These are phyloP conservation scores for Aphaenogaster ashmeadi DNA, from an alignment of 1,140 invertebrate species.

Conservation along the genomic window DNA sequence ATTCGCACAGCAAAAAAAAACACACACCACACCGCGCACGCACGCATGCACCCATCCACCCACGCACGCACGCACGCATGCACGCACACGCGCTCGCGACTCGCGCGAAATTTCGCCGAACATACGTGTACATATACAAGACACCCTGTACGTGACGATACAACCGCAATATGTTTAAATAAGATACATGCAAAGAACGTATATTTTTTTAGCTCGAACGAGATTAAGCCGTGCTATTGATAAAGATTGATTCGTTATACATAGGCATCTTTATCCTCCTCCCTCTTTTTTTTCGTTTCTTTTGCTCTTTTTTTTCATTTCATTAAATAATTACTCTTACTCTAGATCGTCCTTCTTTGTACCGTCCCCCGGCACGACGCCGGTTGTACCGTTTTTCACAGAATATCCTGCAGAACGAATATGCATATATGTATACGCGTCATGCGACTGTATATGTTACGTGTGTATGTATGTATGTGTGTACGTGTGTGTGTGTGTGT, in stretches of 20 bases:
- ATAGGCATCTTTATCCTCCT: conserved; percentile 38
- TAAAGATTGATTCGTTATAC: conserved; percentile 63
- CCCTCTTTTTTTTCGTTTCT: conserved; percentile 15
- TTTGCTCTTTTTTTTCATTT: conserved; percentile 17
- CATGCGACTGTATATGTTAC: conserved; percentile 24
- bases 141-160: conserved; percentile 73
- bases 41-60: conserved; percentile 4
- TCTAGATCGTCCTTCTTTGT: conserved; percentile 53
- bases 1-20: background rate
- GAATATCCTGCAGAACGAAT: conserved; percentile 69
- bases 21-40: background rate
- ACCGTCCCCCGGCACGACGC: conserved; percentile 28
- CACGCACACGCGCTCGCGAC: conserved; percentile 76
- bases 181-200: conserved; percentile 68
- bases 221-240: conserved; percentile 40
- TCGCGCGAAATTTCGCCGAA: conserved; percentile 60
- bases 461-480: background rate
- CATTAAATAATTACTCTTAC: conserved; percentile 49
- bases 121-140: conserved; percentile 71
- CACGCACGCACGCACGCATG: background rate
- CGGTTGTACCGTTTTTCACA: conserved; percentile 72
- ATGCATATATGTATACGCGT: conserved; percentile 48
- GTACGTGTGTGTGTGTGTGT: conserved; percentile 54
- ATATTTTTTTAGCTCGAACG: conserved; percentile 58
- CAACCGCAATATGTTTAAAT: conserved; percentile 68